These are phyloP conservation scores for Pogonognathellus flavescens DNA, from an alignment of 1,140 invertebrate species.

Conservation along the genomic window DNA sequence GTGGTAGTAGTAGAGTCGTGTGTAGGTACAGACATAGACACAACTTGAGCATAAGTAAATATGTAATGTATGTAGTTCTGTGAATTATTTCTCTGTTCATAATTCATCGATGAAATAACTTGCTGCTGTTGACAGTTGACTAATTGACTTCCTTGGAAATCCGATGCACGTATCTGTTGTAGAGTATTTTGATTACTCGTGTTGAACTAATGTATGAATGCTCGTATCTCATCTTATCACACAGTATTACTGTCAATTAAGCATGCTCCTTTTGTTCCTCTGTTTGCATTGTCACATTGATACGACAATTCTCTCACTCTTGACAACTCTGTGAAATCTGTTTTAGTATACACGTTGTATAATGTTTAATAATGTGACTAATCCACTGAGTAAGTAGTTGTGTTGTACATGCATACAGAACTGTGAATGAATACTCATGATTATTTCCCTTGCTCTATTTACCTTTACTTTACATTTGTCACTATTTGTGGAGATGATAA, in stretches of 20 bases:
- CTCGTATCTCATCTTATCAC: constrained; percentile 33
- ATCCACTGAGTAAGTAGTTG: constrained; percentile 11
- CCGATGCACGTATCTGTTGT: background rate
- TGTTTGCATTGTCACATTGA: constrained; percentile 1
- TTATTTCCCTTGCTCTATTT: constrained; percentile 6
- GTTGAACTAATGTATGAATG: constrained; percentile 17
- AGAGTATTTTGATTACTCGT: constrained; percentile 6
- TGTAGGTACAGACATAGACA: too few relatives aligned
- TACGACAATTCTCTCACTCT: too few relatives aligned
- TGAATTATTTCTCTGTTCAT: background rate
- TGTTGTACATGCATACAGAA: background rate
- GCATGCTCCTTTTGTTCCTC: constrained; percentile 23
- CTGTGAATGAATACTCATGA: background rate
- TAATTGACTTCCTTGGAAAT: constrained; percentile 38
- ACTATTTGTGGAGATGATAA: constrained; percentile 47
- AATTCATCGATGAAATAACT: constrained; percentile 21
- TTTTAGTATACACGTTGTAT: background rate
- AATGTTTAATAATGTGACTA: constrained; percentile 3
- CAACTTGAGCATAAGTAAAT: too few relatives aligned
- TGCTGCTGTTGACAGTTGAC: constrained; percentile 10
- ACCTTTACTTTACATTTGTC: constrained; percentile 31
- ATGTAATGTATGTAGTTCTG: too few relatives aligned
- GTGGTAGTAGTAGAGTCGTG: too few relatives aligned
- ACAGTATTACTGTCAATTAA: constrained; percentile 42
- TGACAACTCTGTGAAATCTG: too few relatives aligned